A percentile compares a stretch with the other conserved stretches of the same genome.
Evolutionary conservation across 2,888 invertebrate genomes (phyloP).

Genomic region (Napeogenes sylphis): DNA sequence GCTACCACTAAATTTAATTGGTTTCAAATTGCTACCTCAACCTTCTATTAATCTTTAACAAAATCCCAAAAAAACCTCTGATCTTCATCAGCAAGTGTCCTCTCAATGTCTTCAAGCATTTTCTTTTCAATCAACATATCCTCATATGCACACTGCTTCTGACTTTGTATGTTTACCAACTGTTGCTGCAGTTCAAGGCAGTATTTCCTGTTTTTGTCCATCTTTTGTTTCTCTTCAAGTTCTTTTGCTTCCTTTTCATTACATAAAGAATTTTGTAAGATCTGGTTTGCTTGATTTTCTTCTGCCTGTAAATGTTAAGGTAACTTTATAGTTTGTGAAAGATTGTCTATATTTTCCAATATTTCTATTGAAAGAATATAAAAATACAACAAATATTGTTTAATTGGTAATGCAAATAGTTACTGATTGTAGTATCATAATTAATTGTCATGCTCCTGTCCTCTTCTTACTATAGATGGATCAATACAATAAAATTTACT

Average conservation of each 20-base stretch:
- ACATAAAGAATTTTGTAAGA: constrained; percentile 54
- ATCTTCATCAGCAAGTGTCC: constrained; percentile 80
- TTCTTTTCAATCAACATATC: constrained; percentile 79
- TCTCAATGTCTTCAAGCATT: constrained; percentile 78
- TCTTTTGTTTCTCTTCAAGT: constrained; percentile 44
- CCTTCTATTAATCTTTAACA: too few relatives aligned
- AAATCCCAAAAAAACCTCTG: constrained; percentile 55
- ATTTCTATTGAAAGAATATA: too few relatives aligned
- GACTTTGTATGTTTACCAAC: constrained; percentile 71
- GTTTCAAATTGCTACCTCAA: too few relatives aligned
- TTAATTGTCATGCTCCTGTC: background rate
- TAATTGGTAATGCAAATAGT: too few relatives aligned
- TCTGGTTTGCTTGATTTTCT: constrained; percentile 52
- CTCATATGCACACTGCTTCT: constrained; percentile 74
- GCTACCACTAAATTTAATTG: too few relatives aligned
- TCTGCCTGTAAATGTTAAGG: constrained; percentile 44
- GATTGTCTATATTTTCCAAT: too few relatives aligned
- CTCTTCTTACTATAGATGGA: too few relatives aligned
- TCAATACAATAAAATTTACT: too few relatives aligned
- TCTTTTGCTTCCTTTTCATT: constrained; percentile 59
- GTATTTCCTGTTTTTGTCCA: constrained; percentile 53
- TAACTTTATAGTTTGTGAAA: too few relatives aligned
- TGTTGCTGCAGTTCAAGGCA: constrained; percentile 77
- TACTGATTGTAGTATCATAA: background rate
- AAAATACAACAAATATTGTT: too few relatives aligned